These are phyloP conservation scores for Phasianus colchicus DNA, from an alignment of 2,113 vertebrate species.

Conservation along the genomic window DNA sequence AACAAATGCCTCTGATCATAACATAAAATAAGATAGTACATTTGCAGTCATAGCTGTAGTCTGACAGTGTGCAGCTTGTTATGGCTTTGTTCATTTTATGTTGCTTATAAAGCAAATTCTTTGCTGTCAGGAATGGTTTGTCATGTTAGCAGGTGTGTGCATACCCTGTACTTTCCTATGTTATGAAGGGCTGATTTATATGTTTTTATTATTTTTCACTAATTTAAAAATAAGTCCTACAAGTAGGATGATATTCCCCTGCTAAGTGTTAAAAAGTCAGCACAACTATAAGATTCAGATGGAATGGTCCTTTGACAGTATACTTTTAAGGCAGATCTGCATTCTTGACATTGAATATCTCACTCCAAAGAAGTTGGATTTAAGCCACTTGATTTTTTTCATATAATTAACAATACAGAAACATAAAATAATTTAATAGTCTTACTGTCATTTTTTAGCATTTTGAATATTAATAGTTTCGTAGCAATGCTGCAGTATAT, in stretches of 20 bases:
- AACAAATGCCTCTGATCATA: not conserved
- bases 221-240: not conserved
- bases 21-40: not conserved
- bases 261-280: not conserved
- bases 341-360: not conserved
- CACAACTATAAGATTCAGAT: not conserved
- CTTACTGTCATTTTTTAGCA: not conserved
- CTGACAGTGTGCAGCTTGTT: not conserved
- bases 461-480: not conserved
- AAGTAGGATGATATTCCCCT: not conserved
- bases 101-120: not conserved
- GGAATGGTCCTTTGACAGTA: not conserved
- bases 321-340: not conserved
- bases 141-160: not conserved
- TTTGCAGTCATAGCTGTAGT: not conserved
- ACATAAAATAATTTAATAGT: not conserved
- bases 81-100: not conserved
- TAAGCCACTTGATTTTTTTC: not conserved
- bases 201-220: not conserved
- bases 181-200: not conserved
- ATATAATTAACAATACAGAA: not conserved
- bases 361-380: not conserved
- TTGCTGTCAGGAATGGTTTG: not conserved
- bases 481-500: not conserved
- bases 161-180: not conserved